Base-by-base conservation (phyloP, 1,140 invertebrate genomes). In the Drosophila lacertosa region DNA sequence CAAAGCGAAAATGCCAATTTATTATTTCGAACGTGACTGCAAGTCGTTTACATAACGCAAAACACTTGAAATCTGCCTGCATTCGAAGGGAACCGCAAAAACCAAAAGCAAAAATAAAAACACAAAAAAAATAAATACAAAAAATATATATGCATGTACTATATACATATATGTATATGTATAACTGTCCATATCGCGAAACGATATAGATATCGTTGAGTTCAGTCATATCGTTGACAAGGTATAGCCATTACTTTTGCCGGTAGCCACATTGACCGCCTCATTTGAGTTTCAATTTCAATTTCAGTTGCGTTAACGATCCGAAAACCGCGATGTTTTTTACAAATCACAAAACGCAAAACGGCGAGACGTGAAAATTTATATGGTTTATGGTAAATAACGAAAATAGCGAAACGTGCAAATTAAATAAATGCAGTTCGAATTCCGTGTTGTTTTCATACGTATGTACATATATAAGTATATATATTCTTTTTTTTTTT, bases 11-110 rank as follows among this genome's bases (percentile, higher is more conserved):
- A 72, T 72, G 54, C 33, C 64, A 72, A 63, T 74, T 69, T 74
- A 69, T 74, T 74, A 69, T 58, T 72, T 73, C 50, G 59, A 77
- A 86, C 82, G 81, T 86, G 81, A 84, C 70, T 74, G 60, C 66
- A 60, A 66, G 45, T 70, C 71, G 82, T 88, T 86, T 86, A 86
- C 82, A 86, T 86, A 88, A 82, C 44, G 35, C 40, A 57, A 45
- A 69, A 68, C 63, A 88, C 77, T 86, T 86, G 77, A 82, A 84
- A 83, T 79, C 75, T 84, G 71, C 57, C 57, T 63, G 63, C 32
- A 65, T 29, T 42, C 33, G 37, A 20, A 26, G 48, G 65, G 60
- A 70, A 88, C 77, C 73, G 50, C 82, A 86, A 39, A 73, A 79
- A 69, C 66, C 67, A 33, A 74, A 65, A 67, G 1, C 63, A 53